phyloP scores from a whole-genome alignment of 1,140 invertebrate species.

The Frieseomelitta varia region DNA sequence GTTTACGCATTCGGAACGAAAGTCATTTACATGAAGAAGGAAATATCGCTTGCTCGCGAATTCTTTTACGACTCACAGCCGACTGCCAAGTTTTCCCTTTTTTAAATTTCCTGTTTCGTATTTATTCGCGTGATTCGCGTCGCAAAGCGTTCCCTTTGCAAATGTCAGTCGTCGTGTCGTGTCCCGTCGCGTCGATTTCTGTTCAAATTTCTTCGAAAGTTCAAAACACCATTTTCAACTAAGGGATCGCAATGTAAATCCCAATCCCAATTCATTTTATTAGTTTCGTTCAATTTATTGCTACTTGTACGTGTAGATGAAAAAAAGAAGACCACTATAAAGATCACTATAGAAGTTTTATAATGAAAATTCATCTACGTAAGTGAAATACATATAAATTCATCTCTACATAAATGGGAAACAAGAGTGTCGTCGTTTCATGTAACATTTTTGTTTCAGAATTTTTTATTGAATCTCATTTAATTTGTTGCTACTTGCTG shows the following conservation, averaged over 20 bases:
- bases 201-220: background rate
- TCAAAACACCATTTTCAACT: background rate
- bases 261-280: background rate
- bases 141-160: background rate
- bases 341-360: no score
- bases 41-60: background rate
- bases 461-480: no score
- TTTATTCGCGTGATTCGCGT: slow-evolving; percentile 7
- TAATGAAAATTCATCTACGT: no score
- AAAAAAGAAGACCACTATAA: background rate
- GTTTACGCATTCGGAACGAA: background rate
- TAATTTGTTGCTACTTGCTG: no score
- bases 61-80: slow-evolving; percentile 1
- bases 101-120: background rate
- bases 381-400: no score
- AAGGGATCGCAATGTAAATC: background rate
- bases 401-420: no score
- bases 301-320: background rate
- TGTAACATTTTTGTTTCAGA: no score
- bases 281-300: background rate
- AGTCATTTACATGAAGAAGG: slow-evolving; percentile 2
- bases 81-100: background rate
- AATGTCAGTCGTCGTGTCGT: background rate
- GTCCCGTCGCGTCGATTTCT: background rate
- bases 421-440: no score